These are phyloP conservation scores for Mycteria americana DNA, from an alignment of 2,797 vertebrate species.

Conservation along the genomic window DNA sequence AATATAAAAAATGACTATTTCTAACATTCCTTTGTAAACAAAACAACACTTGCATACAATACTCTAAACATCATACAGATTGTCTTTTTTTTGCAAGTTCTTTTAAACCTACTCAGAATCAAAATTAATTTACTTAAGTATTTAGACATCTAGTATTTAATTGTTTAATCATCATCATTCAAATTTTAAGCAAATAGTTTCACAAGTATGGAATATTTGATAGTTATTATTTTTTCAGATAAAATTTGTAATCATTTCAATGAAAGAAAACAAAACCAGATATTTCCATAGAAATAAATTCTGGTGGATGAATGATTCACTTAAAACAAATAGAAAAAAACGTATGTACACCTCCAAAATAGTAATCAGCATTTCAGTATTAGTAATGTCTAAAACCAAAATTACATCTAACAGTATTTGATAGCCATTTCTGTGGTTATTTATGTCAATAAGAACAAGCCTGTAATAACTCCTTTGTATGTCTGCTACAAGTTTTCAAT, in stretches of 20 bases:
- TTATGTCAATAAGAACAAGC: background rate
- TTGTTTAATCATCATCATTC: background rate
- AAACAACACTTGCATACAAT: background rate
- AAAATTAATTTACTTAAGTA: background rate
- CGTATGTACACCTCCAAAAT: background rate
- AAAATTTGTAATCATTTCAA: background rate
- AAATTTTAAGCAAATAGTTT: background rate
- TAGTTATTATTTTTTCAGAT: background rate
- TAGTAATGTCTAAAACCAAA: background rate
- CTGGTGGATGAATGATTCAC: background rate
- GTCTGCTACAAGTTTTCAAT: background rate
- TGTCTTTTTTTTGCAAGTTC: background rate
- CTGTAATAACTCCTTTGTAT: background rate
- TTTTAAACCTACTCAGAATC: background rate
- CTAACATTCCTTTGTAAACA: background rate
- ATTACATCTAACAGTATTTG: background rate
- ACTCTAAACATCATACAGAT: background rate
- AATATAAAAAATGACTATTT: background rate
- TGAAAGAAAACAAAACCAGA: background rate
- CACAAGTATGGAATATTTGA: background rate
- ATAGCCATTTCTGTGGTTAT: background rate
- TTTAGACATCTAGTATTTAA: background rate
- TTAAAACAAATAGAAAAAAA: background rate
- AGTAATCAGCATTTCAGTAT: background rate
- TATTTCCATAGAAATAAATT: background rate